These are phyloP conservation scores for Dicaeum eximium DNA, from an alignment of 2,113 vertebrate species.

Conservation along the genomic window DNA sequence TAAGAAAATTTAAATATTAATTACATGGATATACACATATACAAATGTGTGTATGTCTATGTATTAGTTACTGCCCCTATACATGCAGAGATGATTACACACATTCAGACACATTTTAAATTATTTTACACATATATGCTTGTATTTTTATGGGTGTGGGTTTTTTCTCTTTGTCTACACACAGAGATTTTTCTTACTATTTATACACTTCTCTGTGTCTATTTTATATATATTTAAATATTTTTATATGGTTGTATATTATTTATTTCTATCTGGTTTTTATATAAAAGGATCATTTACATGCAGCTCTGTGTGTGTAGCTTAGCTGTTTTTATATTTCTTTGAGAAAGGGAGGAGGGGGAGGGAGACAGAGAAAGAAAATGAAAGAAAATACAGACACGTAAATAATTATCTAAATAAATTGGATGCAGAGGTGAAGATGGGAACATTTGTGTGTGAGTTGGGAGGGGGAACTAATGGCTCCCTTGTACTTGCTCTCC, in stretches of 20 bases:
- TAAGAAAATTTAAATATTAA: background rate
- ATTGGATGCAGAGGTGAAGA: background rate
- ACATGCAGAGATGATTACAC: background rate
- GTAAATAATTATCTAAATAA: background rate
- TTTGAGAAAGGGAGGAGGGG: background rate
- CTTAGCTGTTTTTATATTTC: background rate
- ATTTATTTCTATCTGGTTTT: background rate
- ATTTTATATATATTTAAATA: background rate
- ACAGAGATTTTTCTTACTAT: background rate
- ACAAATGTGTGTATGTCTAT: accelerated
- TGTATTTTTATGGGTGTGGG: background rate
- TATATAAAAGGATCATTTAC: background rate
- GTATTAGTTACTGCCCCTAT: background rate
- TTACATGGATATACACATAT: background rate
- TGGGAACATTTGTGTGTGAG: background rate
- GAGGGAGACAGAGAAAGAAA: background rate
- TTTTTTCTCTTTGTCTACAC: background rate
- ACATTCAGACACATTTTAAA: background rate
- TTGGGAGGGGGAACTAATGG: background rate
- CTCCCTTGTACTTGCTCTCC: background rate
- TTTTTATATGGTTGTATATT: background rate
- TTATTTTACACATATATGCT: background rate
- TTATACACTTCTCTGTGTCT: background rate
- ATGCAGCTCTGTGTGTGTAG: background rate
- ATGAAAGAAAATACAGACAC: background rate